Percentiles rank a stretch among this genome's conserved stretches.
Conservation (phyloP, 1,140 invertebrate species). For the Rhagoletis pomonella region DNA sequence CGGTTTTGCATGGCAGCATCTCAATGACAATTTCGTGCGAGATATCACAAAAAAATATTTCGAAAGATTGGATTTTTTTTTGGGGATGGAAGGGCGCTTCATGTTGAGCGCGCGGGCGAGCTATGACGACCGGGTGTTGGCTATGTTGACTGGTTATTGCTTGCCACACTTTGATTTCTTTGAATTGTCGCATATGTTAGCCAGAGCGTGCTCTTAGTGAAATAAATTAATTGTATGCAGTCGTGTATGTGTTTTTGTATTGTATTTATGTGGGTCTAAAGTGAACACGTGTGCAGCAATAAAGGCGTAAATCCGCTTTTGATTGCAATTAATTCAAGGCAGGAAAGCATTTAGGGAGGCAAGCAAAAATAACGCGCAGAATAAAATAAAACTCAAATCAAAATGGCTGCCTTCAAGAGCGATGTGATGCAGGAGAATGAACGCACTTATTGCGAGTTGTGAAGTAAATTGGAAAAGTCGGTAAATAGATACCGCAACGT, state of each 20-base stretch:
- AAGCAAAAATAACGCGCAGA: not conserved
- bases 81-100: not conserved
- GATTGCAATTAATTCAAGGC: slow-evolving; percentile 26
- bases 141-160: not conserved
- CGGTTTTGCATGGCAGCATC: slow-evolving; percentile 34
- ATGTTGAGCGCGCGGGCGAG: not conserved
- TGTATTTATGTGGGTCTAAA: not conserved
- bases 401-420: not conserved
- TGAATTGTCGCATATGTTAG: slow-evolving; percentile 45
- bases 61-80: not conserved
- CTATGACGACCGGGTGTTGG: not conserved
- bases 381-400: not conserved
- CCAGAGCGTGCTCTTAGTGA: slow-evolving; percentile 25
- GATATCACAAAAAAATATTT: slow-evolving; percentile 46
- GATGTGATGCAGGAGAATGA: too few species aligned
- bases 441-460: too few species aligned
- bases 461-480: too few species aligned
- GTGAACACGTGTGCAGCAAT: slow-evolving; percentile 48
- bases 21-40: slow-evolving; percentile 51
- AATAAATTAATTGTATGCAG: slow-evolving; percentile 15
- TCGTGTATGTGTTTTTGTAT: not conserved
- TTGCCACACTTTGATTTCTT: slow-evolving; percentile 20
- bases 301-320: slow-evolving; percentile 51
- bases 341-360: not conserved
- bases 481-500: too few species aligned